phyloP scores from a whole-genome alignment of 2,113 vertebrate genomes.

The Polypterus senegalus region DNA sequence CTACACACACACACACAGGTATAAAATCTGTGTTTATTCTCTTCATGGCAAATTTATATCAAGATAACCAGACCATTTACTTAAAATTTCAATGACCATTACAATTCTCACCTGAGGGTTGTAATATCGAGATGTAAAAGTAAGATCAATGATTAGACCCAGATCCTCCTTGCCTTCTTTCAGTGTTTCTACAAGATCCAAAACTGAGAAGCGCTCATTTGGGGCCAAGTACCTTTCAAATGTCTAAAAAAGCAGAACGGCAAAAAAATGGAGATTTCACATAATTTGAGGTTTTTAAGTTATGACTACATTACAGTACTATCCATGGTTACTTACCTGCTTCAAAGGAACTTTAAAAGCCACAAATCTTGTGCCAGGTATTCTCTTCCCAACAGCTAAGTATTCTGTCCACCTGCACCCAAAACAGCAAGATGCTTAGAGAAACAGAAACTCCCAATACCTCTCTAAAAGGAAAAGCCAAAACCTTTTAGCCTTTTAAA shows the following conservation, averaged over 20 bases:
- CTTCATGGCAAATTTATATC: too few relatives aligned
- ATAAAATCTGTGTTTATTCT: too few relatives aligned
- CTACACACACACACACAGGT: too few relatives aligned
- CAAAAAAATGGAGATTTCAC: background rate
- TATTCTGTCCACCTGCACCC: constrained; percentile 67
- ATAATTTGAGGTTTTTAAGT: background rate
- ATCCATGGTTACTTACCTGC: constrained; percentile 38
- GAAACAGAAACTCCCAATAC: too few relatives aligned
- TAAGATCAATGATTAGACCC: constrained; percentile 77
- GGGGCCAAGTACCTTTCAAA: constrained; percentile 39
- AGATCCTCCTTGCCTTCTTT: constrained; percentile 55
- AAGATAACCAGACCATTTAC: too few relatives aligned
- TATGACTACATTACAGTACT: background rate
- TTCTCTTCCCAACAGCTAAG: constrained; percentile 53
- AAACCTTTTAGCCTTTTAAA: too few relatives aligned
- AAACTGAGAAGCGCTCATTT: constrained; percentile 53
- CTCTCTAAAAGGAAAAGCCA: too few relatives aligned
- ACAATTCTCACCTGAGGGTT: constrained; percentile 42
- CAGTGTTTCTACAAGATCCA: constrained; percentile 57
- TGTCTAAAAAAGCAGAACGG: constrained; percentile 32
- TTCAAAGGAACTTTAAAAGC: constrained; percentile 81
- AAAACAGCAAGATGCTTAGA: background rate
- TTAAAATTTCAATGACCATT: too few relatives aligned
- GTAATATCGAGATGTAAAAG: constrained; percentile 73
- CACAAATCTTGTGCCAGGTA: constrained; percentile 74